phyloP scores from a whole-genome alignment of 1,140 invertebrate genomes.

The Anastrepha obliqua region DNA sequence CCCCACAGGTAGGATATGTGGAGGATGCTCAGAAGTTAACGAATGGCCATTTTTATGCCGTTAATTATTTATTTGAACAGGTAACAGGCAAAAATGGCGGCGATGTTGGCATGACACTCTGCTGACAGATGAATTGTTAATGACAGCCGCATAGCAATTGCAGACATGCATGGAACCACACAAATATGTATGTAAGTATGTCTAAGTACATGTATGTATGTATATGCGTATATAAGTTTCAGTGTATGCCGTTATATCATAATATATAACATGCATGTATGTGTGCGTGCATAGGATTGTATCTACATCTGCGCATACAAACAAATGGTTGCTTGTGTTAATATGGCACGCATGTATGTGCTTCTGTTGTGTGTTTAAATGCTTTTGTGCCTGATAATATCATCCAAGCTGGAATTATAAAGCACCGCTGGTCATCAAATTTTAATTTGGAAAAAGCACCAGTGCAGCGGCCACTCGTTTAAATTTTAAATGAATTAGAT shows the following conservation, averaged over 20 bases:
- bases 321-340: not conserved
- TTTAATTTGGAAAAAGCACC: constrained; percentile 40
- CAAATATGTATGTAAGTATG: not conserved
- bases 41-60: constrained; percentile 15
- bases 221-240: not conserved
- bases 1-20: not conserved
- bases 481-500: constrained; percentile 44
- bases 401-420: not conserved
- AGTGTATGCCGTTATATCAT: no score
- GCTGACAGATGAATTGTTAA: constrained; percentile 46
- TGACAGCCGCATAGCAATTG: constrained; percentile 36
- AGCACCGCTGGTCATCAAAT: constrained; percentile 13
- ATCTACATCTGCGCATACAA: no score
- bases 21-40: constrained; percentile 23
- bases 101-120: not conserved
- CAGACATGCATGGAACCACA: not conserved
- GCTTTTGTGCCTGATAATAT: not conserved
- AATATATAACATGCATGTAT: not conserved
- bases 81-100: constrained; percentile 11
- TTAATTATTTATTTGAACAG: constrained; percentile 47
- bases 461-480: not conserved
- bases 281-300: not conserved
- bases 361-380: no score
- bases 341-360: not conserved
- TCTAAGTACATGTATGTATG: not conserved